Percentiles rank a stretch among this genome's conserved stretches.
Evolutionary conservation across 2,797 vertebrate genomes (phyloP).

Genomic region (Sebastes kiyomatsui): DNA sequence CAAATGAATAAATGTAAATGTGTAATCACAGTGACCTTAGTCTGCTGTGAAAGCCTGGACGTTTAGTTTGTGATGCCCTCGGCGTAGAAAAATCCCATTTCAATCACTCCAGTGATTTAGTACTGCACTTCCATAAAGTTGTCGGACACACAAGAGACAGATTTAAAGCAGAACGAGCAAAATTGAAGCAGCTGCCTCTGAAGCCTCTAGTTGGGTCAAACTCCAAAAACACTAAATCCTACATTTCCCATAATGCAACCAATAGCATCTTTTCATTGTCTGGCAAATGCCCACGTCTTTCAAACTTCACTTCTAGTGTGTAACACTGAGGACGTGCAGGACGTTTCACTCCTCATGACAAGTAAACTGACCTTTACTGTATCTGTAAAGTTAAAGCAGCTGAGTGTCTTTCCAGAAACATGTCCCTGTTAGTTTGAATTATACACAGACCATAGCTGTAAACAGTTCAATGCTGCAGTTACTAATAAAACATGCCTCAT

Average conservation of each 20-base stretch:
- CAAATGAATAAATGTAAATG: not conserved
- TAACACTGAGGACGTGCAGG: not conserved
- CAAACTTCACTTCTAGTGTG: not conserved
- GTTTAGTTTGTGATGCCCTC: not conserved
- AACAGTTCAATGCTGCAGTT: not conserved
- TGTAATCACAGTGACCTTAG: not conserved
- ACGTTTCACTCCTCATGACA: not conserved
- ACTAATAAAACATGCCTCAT: not conserved
- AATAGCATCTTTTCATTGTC: not conserved
- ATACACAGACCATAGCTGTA: not conserved
- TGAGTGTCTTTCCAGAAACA: not conserved
- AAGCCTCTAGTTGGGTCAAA: not conserved
- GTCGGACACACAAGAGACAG: not conserved
- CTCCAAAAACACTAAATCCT: no score
- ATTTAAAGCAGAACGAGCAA: not conserved
- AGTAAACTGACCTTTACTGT: conserved; percentile 2
- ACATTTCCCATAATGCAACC: not conserved
- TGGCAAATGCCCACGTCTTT: not conserved
- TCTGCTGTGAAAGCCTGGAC: not conserved
- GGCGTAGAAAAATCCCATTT: not conserved
- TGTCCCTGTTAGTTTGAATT: not conserved
- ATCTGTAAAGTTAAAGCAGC: not conserved
- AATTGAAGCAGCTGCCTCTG: not conserved
- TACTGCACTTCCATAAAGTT: no score
- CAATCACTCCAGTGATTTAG: not conserved